These are phyloP conservation scores for Masnerella sp. DNA, from an alignment of 2,888 invertebrate genomes.

Conservation along the genomic window DNA sequence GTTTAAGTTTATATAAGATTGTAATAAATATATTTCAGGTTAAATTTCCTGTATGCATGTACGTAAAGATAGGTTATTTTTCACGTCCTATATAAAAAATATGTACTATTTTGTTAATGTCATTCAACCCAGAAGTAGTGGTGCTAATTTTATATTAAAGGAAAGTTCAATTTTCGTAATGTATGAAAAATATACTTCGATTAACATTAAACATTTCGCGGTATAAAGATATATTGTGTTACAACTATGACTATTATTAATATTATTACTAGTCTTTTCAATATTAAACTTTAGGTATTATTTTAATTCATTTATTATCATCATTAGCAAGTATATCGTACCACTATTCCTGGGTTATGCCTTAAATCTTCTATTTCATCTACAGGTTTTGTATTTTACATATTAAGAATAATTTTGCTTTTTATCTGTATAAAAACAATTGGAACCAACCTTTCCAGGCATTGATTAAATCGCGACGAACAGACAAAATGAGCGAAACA, in stretches of 20 bases:
- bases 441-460: background rate
- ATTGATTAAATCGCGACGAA: background rate
- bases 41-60: slow-evolving; percentile 25
- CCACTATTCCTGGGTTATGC: slow-evolving; percentile 37
- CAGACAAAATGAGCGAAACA: slow-evolving; percentile 15
- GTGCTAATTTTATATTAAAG: slow-evolving; percentile 15
- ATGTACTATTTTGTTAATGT: slow-evolving; percentile 39
- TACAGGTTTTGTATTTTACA: slow-evolving; percentile 39
- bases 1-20: slow-evolving; percentile 48
- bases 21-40: too few species aligned
- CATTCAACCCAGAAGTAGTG: slow-evolving; percentile 47
- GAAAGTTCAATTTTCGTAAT: slow-evolving; percentile 19
- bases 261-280: slow-evolving; percentile 10
- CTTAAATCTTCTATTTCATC: slow-evolving; percentile 32
- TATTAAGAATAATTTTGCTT: slow-evolving; percentile 15
- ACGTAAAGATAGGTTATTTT: slow-evolving; percentile 38
- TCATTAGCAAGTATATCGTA: background rate
- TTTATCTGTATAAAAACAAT: slow-evolving; percentile 18
- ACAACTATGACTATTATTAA: slow-evolving; percentile 20
- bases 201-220: slow-evolving; percentile 26
- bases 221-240: slow-evolving; percentile 40
- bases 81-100: slow-evolving; percentile 46
- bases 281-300: background rate
- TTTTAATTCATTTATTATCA: background rate
- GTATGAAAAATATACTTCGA: slow-evolving; percentile 48